Evolutionary conservation across 2,113 vertebrate species (phyloP).

Genomic region (Haplochromis vanheusdeni): DNA sequence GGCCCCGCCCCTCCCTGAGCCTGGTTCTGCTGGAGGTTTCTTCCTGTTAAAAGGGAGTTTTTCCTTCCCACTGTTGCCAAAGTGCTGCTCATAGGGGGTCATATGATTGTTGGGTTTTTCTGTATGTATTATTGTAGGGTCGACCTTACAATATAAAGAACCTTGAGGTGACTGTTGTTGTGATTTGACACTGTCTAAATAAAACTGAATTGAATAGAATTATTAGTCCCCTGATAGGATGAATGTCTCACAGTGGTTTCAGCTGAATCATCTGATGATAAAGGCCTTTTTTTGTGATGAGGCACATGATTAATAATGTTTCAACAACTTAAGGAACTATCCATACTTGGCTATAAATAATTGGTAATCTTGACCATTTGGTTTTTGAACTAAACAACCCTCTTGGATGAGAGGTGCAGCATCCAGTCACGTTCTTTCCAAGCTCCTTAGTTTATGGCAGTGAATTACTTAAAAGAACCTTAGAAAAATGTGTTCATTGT

Average conservation of each 20-base stretch:
- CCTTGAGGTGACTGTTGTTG: too few species aligned
- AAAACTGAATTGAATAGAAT: neutral
- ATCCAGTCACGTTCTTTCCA: neutral
- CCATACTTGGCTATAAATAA: neutral
- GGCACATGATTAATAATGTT: neutral
- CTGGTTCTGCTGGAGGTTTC: rapidly evolving
- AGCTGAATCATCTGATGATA: neutral
- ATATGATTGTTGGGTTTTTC: too few species aligned
- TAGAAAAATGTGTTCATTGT: neutral
- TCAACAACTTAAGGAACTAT: neutral
- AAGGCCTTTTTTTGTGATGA: neutral
- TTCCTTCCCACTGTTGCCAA: rapidly evolving
- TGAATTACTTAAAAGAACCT: neutral
- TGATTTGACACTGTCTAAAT: too few species aligned
- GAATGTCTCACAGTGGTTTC: neutral
- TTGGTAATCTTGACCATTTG: neutral
- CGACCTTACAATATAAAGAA: too few species aligned
- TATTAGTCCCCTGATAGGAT: neutral
- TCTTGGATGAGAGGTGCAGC: neutral
- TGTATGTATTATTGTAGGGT: too few species aligned
- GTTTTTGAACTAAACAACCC: neutral
- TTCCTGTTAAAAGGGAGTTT: too few species aligned
- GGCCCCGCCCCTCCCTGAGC: too few species aligned
- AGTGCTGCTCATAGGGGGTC: rapidly evolving
- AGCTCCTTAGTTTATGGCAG: neutral